Base-by-base conservation (phyloP, 2,113 vertebrate species). In the Elgaria multicarinata region DNA sequence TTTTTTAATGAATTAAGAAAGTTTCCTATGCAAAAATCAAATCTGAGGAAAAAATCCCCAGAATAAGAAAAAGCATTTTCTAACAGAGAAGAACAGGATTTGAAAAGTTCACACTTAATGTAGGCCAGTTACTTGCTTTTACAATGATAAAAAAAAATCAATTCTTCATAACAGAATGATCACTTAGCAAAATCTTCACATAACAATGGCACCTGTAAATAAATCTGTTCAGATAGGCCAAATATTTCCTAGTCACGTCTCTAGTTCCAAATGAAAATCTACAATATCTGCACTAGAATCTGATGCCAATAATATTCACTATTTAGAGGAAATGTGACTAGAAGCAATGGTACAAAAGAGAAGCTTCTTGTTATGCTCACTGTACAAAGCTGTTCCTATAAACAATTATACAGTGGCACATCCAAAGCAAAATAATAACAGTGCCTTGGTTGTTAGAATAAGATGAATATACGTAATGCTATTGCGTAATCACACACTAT, bases 51-150 rank as follows among this genome's bases (percentile, higher is more conserved):
- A 79, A 33, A 26, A 31, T n/a, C n/a, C 26, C 16, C 77, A 87
- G 89, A 89, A 69, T 36, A 53, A 53, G 46, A 46, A 69, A 20
- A 84, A 89, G 82, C 39, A 74, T 66, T 87, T 90, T 53, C 31
- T 85, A 13, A 87, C 14, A 72, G 39, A 88, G 67, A 0, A 18
- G 39, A 7, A 55, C n/a, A 77, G 76, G 77, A 83, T 4, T 44
- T 75, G 50, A 22, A 64, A 66, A 75, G 46, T 69, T 85, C 7
- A 18, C 12, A 72, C 42, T 69, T 72, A 53, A 72, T 84, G 18
- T 6, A 88, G 83, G 26, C n/a, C 83, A 8, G 22, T 87, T 86
- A 50, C 67, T 89, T 83, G 22, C 66, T 13, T 82, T 67, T 50
- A 0, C 24, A 66, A 31, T 58, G 91, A 86, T 67, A 81, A 92